Base-by-base conservation (phyloP, 1,140 invertebrate genomes). In the Contarinia nasturtii region DNA sequence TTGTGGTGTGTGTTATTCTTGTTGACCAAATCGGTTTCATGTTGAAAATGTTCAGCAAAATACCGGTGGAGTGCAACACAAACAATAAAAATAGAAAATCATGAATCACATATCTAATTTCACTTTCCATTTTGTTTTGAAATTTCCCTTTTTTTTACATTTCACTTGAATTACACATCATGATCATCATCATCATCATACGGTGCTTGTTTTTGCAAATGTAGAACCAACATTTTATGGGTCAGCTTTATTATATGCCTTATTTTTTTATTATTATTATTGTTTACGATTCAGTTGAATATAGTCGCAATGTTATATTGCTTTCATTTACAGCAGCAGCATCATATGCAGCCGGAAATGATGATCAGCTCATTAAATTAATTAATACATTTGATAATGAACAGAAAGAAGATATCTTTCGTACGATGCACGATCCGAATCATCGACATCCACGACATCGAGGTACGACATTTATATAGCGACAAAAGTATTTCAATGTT, bases 351-450 rank as follows among this genome's bases (percentile, higher is more conserved):
- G 27, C 27, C 4, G 27, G 10, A 27, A 27, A 27, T 27, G 27
- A 27, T 27, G 3, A 27, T 27, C n/a, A n/a, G n/a, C 27, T 27
- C 27, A 27, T 27, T 27, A 27, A 27, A 27, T 27, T 27, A 27
- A 27, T 27, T 27, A 27, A 27, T 27, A 27, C 27, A 27, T 27
- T 27, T 10, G 59, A 20, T 19, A 20, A 42, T 19, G 19, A 17
- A 20, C 5, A 18, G 41, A 7, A 17, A 20, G 41, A 42, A 12
- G 18, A 17, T 42, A 65, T 64, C 18, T 76, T 76, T 53, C 60
- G 58, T 18, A 69, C 74, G 54, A 61, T 76, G 33, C 74, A 76
- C 53, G 73, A 76, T 53, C 64, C 60, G 2, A 65, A 67, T 37
- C 71, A 73, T 49, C 59, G 73, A 2, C 74, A 76, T 49, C 54